Conservation (phyloP, 2,797 vertebrate genomes). For the Mus spretus region DNA sequence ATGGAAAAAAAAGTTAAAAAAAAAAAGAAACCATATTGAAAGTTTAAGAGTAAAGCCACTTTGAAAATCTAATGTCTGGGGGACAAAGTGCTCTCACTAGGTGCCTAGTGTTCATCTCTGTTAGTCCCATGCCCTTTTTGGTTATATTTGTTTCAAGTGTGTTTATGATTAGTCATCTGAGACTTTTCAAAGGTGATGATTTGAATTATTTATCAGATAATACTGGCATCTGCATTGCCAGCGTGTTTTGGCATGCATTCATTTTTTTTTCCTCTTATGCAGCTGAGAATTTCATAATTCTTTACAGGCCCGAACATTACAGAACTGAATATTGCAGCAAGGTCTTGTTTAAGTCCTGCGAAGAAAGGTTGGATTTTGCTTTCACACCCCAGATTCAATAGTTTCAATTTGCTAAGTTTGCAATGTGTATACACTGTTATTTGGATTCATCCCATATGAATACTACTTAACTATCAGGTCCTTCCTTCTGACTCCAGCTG, state of each 20-base stretch:
- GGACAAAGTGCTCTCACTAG: background rate
- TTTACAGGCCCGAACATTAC: background rate
- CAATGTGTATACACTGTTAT: background rate
- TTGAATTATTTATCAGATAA: constrained; percentile 15
- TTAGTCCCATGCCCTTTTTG: background rate
- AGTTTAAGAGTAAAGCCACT: background rate
- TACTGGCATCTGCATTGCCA: background rate
- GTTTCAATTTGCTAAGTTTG: background rate
- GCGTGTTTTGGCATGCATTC: background rate
- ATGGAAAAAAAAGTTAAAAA: too few relatives aligned
- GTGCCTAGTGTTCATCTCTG: background rate
- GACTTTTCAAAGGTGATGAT: constrained; percentile 7
- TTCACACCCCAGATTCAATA: background rate
- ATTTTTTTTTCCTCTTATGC: background rate
- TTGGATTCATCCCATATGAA: background rate
- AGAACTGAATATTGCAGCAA: background rate
- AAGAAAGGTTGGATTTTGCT: background rate
- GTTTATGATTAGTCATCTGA: background rate
- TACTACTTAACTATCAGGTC: too few relatives aligned
- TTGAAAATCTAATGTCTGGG: background rate
- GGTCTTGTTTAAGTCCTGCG: background rate
- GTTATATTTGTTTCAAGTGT: background rate
- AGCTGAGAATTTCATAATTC: background rate
- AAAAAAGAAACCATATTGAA: background rate
- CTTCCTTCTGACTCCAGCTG: too few relatives aligned